Evolutionary conservation across 2,888 invertebrate genomes (phyloP).

Genomic region (Oligia latruncula): DNA sequence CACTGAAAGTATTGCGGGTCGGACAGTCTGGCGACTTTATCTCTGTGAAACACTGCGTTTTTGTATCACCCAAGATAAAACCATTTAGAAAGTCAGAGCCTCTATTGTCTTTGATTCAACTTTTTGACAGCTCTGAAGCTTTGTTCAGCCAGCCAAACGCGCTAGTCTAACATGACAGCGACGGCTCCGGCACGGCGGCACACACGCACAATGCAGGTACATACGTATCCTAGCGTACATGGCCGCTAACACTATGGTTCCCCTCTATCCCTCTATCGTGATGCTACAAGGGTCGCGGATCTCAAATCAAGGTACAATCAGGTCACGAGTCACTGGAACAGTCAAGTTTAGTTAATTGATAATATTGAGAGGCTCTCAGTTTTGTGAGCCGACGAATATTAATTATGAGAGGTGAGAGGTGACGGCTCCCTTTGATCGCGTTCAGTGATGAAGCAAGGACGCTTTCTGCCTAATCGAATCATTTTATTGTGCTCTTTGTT

Average conservation of each 20-base stretch:
- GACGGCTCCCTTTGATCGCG: slow-evolving; percentile 28
- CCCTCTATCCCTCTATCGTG: background rate
- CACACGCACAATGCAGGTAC: background rate
- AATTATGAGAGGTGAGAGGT: slow-evolving; percentile 27
- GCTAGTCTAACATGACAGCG: background rate
- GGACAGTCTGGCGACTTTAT: background rate
- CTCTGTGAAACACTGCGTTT: background rate
- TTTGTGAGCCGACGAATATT: slow-evolving; percentile 34
- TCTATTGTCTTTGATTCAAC: background rate
- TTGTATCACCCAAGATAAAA: background rate
- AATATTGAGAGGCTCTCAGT: slow-evolving; percentile 16
- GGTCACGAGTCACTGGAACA: slow-evolving; percentile 24
- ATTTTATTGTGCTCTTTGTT: background rate
- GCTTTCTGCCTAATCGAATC: slow-evolving; percentile 22
- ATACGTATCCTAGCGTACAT: too few species aligned
- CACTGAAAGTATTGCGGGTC: background rate
- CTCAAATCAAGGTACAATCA: slow-evolving; percentile 1
- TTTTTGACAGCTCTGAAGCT: background rate
- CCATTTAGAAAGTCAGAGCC: background rate
- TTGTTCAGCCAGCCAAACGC: background rate
- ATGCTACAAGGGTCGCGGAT: background rate
- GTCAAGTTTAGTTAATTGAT: slow-evolving; percentile 23
- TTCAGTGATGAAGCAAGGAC: slow-evolving; percentile 18
- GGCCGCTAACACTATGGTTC: too few species aligned
- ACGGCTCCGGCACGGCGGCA: background rate